Evolutionary conservation across 2,797 vertebrate genomes (phyloP).

Genomic region (Phrynocephalus guinanensis): DNA sequence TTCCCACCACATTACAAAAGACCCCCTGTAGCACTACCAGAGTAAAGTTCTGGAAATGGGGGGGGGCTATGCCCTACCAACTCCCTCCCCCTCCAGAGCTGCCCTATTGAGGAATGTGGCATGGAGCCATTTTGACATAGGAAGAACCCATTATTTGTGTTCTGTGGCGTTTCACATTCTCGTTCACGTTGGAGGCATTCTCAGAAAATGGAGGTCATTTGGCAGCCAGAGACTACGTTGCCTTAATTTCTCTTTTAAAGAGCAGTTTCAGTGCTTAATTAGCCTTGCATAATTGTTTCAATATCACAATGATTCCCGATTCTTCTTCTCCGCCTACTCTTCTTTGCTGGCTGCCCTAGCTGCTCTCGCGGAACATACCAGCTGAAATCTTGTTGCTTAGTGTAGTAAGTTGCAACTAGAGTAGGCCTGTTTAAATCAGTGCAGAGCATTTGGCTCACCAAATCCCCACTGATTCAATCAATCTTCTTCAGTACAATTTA

Average conservation of each 20-base stretch:
- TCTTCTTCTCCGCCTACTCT: neutral
- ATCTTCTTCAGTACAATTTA: too few species aligned
- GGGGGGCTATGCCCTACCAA: neutral
- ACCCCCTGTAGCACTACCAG: neutral
- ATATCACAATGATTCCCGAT: neutral
- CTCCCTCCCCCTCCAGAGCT: neutral
- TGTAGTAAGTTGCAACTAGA: too few species aligned
- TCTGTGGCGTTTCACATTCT: neutral
- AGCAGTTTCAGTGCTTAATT: neutral
- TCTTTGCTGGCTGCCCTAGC: neutral
- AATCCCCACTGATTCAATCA: too few species aligned
- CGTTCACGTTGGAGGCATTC: neutral
- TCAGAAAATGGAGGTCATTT: neutral
- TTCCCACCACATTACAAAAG: neutral
- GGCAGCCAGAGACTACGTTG: neutral
- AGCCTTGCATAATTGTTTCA: neutral
- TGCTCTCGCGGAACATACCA: neutral
- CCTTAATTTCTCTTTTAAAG: neutral
- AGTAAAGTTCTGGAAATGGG: neutral
- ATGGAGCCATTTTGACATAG: neutral
- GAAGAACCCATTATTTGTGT: neutral
- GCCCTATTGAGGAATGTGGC: neutral
- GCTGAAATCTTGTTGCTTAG: too few species aligned
- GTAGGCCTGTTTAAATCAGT: too few species aligned
- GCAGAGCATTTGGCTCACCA: too few species aligned